Evolutionary conservation across 2,888 invertebrate genomes (phyloP).

Genomic region (Griposia aprilina): DNA sequence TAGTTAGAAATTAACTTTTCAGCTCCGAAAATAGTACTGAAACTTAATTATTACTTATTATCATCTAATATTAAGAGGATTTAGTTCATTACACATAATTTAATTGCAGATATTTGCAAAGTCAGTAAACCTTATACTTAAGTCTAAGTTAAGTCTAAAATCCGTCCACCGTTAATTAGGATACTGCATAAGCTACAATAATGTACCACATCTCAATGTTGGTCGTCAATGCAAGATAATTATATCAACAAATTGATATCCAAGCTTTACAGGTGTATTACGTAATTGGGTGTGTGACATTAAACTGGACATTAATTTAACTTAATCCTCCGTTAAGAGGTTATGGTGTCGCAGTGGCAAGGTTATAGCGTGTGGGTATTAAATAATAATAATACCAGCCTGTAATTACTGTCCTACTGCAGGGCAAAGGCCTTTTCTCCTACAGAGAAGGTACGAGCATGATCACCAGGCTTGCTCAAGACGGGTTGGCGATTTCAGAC

Average conservation of each 20-base stretch:
- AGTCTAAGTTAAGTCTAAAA: constrained; percentile 3
- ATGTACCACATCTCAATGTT: background rate
- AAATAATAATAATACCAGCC: background rate
- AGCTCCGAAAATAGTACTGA: background rate
- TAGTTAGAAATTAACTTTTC: background rate
- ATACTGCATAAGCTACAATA: background rate
- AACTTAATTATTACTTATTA: background rate
- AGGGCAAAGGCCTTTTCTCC: background rate
- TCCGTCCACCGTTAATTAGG: constrained; percentile 2
- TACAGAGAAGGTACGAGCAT: background rate
- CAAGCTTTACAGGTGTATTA: constrained; percentile 17
- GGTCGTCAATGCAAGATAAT: background rate
- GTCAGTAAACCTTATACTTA: background rate
- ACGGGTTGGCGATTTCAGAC: background rate
- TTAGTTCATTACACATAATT: background rate
- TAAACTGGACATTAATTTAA: constrained; percentile 14
- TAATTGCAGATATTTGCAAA: background rate
- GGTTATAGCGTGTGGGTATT: background rate
- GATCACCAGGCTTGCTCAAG: background rate
- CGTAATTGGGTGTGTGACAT: constrained; percentile 16
- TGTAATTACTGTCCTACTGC: background rate
- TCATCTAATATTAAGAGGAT: background rate
- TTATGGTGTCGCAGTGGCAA: background rate
- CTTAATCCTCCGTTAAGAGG: background rate
- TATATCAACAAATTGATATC: constrained; percentile 21